Evolutionary conservation across 2,888 invertebrate species (phyloP).

Genomic region (Eristalinus aeneus): DNA sequence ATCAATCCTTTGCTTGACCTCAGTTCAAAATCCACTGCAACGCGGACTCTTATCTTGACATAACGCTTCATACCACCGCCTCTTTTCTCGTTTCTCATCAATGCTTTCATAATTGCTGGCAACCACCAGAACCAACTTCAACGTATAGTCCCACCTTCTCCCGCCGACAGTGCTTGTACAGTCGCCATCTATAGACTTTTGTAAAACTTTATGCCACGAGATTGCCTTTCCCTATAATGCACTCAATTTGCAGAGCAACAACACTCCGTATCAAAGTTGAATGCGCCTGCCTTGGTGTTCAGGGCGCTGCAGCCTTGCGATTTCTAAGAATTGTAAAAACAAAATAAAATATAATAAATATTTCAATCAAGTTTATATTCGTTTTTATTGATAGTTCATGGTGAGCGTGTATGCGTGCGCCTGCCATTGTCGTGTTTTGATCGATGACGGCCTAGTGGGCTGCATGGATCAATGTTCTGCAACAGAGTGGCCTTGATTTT

Average conservation of each 20-base stretch:
- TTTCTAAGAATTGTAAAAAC: constrained; percentile 4
- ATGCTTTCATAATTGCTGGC: neutral
- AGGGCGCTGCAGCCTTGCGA: neutral
- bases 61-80: neutral
- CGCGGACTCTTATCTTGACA: neutral
- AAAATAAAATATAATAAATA: too few relatives aligned
- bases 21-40: neutral
- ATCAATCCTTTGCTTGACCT: neutral
- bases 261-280: constrained; percentile 6
- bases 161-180: too few relatives aligned
- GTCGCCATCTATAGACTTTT: too few relatives aligned
- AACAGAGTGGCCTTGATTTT: constrained; percentile 44
- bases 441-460: neutral
- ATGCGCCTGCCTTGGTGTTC: neutral
- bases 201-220: neutral
- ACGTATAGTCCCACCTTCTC: neutral
- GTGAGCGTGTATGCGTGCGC: constrained; percentile 21
- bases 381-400: constrained; percentile 38
- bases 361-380: constrained; percentile 39
- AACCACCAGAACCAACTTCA: neutral
- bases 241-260: constrained; percentile 2
- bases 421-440: neutral
- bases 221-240: neutral
- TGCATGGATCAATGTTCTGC: constrained; percentile 41
- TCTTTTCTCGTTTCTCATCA: neutral